Evolutionary conservation across 2,113 vertebrate species (phyloP), one percentile per base, ranked within the genome.

Genomic region (Nettapus auritus): DNA sequence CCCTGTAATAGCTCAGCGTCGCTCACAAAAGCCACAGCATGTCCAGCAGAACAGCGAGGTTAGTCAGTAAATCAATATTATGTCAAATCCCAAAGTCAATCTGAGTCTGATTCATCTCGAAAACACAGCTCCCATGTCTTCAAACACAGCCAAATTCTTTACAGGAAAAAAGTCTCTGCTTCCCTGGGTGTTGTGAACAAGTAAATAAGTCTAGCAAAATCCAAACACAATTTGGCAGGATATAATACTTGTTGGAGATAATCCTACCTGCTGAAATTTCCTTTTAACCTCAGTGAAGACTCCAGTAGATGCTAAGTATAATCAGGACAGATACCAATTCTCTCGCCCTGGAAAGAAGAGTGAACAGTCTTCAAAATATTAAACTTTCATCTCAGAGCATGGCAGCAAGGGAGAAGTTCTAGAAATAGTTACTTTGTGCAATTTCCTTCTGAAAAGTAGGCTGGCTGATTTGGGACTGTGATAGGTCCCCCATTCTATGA

Each of bases 221-320:
- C 92, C 96, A 92, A 88, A 90, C 92, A 90, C 80, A 93, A 94
- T 95, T 96, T 96, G 95, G 90, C 94, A 93, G 93, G 82, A 78
- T 94, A 40, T 90, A 96, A 82, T 80, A 92, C 69, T 90, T 90
- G 73, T 40, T 84, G 92, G 92, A 89, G 90, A 94, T 95, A 96
- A 96, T 96, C 93, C 93, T 87, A 95, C 95, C 86, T 96, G 95
- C 92, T 94, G 93, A 93, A 96, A 90, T 93, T 97, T 96, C 77
- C 90, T 95, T 96, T 95, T 90, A 94, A 92, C 92, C 86, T 94
- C 93, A 90, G 48, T 55, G 92, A 96, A 96, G 83, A 66, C 80
- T 95, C 73, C 11, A 34, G 82, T 88, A 94, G 92, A 95, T 84
- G 69, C 52, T 64, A 84, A 90, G 80, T 73, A 90, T 76, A 90